Percentiles rank a stretch among this genome's conserved stretches.
Conservation (phyloP, 2,113 vertebrate genomes). For the Megaceryle maxima region DNA sequence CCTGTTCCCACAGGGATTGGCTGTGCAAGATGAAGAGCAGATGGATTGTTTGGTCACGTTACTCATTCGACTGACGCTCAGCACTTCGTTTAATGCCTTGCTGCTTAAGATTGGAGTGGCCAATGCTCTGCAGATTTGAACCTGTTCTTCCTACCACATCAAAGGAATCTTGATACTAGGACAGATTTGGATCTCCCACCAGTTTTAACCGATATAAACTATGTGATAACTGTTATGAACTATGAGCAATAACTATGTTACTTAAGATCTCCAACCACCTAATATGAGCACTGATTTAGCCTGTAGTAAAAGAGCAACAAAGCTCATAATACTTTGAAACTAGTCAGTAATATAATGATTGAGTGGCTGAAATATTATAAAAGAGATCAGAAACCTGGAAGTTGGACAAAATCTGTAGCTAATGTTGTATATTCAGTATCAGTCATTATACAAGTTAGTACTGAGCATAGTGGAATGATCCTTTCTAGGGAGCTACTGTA, state of each 20-base stretch:
- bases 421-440: not conserved
- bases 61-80: not conserved
- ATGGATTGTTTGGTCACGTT: not conserved
- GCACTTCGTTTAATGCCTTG: not conserved
- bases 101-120: not conserved
- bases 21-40: not conserved
- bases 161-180: not conserved
- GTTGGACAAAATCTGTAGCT: not conserved
- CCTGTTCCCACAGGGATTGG: not conserved
- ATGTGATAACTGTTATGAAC: not conserved
- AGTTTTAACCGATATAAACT: not conserved
- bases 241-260: not conserved
- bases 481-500: not conserved
- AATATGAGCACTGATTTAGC: not conserved
- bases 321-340: not conserved
- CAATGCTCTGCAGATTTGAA: conserved; percentile 15
- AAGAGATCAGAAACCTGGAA: not conserved
- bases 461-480: not conserved
- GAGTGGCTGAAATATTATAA: not conserved
- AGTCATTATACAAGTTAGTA: not conserved
- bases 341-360: not conserved
- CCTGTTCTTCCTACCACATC: conserved; percentile 15
- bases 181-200: conserved; percentile 21
- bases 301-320: not conserved
- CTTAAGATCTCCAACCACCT: not conserved